Conservation (phyloP, 92 coral and sea anemone species). For the Galaxea fascicularis region DNA sequence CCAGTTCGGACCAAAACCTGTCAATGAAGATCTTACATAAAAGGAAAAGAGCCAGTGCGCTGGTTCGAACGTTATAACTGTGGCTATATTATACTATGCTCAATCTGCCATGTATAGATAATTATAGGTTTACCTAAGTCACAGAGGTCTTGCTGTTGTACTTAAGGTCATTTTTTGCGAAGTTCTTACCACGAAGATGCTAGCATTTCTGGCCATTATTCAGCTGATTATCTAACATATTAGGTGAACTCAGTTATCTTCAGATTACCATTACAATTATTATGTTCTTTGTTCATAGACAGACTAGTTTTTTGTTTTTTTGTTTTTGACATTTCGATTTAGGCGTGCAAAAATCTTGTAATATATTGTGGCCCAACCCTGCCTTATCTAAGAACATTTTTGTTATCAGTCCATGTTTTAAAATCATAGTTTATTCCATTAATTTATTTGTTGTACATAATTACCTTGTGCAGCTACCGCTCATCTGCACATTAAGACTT, state of each 20-base stretch:
- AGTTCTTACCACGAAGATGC: no score
- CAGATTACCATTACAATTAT: not conserved
- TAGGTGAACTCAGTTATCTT: not conserved
- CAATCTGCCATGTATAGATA: not conserved
- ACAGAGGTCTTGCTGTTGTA: not conserved
- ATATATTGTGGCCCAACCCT: not conserved
- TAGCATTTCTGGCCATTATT: no score
- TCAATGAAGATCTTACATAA: not conserved
- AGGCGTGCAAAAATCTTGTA: not conserved
- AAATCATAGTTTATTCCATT: not conserved
- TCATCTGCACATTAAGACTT: not conserved
- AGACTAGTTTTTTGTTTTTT: not conserved
- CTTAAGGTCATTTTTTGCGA: not conserved
- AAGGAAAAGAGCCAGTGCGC: not conserved
- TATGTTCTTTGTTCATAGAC: not conserved
- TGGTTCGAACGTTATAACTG: not conserved
- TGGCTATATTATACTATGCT: not conserved
- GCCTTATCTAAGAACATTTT: not conserved
- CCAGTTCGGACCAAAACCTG: not conserved
- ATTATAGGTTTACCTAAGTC: not conserved
- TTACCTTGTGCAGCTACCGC: not conserved
- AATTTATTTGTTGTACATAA: slow-evolving; percentile 32
- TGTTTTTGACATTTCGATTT: not conserved
- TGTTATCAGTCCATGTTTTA: not conserved
- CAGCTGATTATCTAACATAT: not conserved